phyloP scores from a whole-genome alignment of 2,797 vertebrate genomes.

The Gastrophryne carolinensis region DNA sequence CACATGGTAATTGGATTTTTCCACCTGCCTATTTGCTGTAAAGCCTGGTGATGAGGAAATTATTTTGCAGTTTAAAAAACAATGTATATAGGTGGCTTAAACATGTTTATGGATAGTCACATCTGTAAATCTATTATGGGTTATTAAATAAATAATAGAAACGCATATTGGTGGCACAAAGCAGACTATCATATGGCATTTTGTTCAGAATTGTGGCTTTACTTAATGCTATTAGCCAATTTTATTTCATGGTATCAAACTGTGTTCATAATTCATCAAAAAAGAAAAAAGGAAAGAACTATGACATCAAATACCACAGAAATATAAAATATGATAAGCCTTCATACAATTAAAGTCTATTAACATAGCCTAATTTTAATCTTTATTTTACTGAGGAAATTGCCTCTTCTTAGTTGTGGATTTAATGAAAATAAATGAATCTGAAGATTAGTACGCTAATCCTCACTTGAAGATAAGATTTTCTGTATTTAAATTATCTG shows the following conservation, averaged over 20 bases:
- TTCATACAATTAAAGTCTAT: constrained; percentile 46
- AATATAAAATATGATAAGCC: constrained; percentile 34
- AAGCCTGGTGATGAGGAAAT: too few relatives aligned
- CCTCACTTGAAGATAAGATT: constrained; percentile 44
- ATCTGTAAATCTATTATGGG: too few relatives aligned
- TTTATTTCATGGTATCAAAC: constrained; percentile 5
- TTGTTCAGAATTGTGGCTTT: too few relatives aligned
- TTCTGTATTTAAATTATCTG: constrained; percentile 23
- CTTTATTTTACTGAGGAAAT: constrained; percentile 37
- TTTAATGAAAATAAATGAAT: constrained; percentile 44
- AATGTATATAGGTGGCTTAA: too few relatives aligned
- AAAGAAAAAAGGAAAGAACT: constrained; percentile 14
- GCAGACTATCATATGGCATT: too few relatives aligned
- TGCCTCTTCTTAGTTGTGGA: constrained; percentile 32
- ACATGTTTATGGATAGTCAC: too few relatives aligned
- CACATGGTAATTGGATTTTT: too few relatives aligned
- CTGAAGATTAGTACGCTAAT: constrained; percentile 45
- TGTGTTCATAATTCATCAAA: not conserved
- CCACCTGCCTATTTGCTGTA: too few relatives aligned
- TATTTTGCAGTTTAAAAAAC: too few relatives aligned
- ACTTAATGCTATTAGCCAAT: constrained; percentile 14
- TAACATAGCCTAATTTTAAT: constrained; percentile 48
- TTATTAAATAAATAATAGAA: too few relatives aligned
- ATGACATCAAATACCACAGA: constrained; percentile 17
- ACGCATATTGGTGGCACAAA: too few relatives aligned